phyloP scores from a whole-genome alignment of 2,888 invertebrate genomes.

The Ptychoptera contaminata region DNA sequence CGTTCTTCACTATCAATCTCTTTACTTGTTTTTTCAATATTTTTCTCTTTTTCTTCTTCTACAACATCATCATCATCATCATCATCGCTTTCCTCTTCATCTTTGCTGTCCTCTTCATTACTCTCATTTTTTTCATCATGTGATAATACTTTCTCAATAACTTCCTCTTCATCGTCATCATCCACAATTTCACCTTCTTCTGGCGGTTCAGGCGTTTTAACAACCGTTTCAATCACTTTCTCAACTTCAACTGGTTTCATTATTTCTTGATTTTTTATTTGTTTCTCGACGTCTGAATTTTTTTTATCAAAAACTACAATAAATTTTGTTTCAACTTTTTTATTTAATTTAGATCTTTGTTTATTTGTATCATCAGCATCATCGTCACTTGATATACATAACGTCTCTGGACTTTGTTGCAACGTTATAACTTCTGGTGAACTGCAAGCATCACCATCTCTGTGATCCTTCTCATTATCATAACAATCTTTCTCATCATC shows the following conservation, averaged over 20 bases:
- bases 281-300: neutral
- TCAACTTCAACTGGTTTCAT: conserved; percentile 7
- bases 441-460: neutral
- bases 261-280: neutral
- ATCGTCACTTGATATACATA: conserved; percentile 35
- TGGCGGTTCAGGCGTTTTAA: conserved; percentile 1
- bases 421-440: conserved; percentile 31
- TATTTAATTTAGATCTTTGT: neutral
- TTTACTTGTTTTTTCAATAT: conserved; percentile 27
- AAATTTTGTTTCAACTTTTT: neutral
- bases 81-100: conserved; percentile 2
- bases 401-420: conserved; percentile 32
- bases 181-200: conserved; percentile 11
- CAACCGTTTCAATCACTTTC: conserved; percentile 4
- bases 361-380: conserved; percentile 22
- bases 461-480: neutral
- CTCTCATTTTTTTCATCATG: neutral
- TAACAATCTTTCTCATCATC: neutral
- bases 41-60: conserved; percentile 23
- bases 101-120: conserved; percentile 5
- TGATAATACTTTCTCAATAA: neutral
- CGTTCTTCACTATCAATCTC: neutral
- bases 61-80: neutral
- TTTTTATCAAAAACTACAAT: neutral
- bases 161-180: conserved; percentile 5